Base-by-base conservation (phyloP, 2,113 vertebrate genomes). In the Callopanchax toddi region DNA sequence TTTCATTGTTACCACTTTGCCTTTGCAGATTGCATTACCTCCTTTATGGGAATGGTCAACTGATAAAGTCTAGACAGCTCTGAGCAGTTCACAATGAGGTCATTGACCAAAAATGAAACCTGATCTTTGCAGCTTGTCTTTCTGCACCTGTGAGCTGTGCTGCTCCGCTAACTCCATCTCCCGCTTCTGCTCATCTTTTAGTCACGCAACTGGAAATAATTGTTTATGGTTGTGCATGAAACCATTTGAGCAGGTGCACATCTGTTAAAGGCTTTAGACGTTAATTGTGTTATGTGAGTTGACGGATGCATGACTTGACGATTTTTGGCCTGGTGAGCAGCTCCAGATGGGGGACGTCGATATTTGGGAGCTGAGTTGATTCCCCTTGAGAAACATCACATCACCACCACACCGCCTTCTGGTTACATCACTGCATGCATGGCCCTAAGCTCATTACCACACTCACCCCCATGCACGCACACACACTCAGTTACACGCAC, bases 51-150 rank as follows among this genome's bases (percentile, higher is more conserved):
- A 65, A 74, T 54, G 29, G 46, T 44, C 10, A 26, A 32, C 63
- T 68, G 13, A 62, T 75, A 61, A 76, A 60, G 78, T 87, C 73
- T 76, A 84, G 82, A 86, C 74, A 12, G 53, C 62, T 74, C 50
- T 42, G 44, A 56, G 29, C 51, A 39, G 78, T 84, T 82, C 44
- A 78, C 66, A 49, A 66, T 57, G 59, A n/a, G 76, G 71, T 80
- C 49, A 32, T 45, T 64, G 54, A 39, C 73, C 83, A 66, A 60
- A 85, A 82, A 81, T 81, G 78, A 82, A 82, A 84, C 74, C 65
- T 46, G 71, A 89, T 42, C 75, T 54, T 16, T 18, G 11, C 52
- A 16, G 76, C 70, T 71, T 75, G 22, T 72, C 40, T 73, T 67
- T 71, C 81, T 12, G 1, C 56, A 72, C 34, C 49, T 52, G 42